Evolutionary conservation across 2,888 invertebrate species (phyloP), one percentile per base, ranked within the genome.

Genomic region (Tetramorium bicarinatum): DNA sequence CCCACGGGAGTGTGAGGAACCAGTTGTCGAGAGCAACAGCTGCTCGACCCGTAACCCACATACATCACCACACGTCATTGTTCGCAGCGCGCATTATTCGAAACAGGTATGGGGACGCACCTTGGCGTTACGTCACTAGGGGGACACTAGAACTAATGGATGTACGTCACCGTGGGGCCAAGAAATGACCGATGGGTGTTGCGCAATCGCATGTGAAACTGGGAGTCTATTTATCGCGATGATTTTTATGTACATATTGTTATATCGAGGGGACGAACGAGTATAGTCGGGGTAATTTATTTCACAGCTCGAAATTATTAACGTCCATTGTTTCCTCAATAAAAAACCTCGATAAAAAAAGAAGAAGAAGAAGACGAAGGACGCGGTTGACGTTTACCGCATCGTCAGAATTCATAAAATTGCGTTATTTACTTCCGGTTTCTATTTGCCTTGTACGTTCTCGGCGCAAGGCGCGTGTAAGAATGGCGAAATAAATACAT

Each of bases 61-160:
- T 94, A 94, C 94, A 94, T 94, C 94, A 94, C 93, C 93, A 91
- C 94, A 91, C 91, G 92, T 94, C 94, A 94, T 94, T 94, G 94
- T 93, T 93, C 91, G 87, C 90, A 87, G 89, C 89, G 89, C 85
- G 91, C 91, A 93, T 93, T 93, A 93, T 93, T 93, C 90, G 88
- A 90, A 89, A 91, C 93, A 93, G 93, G 92, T 93, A 93, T 91
- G 87, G 88, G 87, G 89, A 91, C 90, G 90, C 91, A 90, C 91
- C 90, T 91, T 89, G 87, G 89, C 89, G 72, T 89, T 89, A 87
- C 89, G 89, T 89, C 91, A 90, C 89, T 74, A 56, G 81, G 85
- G 69, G 74, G 90, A 90, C 85, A 88, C 87, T 87, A 81, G 86
- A 89, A 87, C 83, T 90, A 90, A 90, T 90, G 87, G 88, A 87